Conservation (phyloP, 2,888 invertebrate species). For the Drosophila fungiperda region DNA sequence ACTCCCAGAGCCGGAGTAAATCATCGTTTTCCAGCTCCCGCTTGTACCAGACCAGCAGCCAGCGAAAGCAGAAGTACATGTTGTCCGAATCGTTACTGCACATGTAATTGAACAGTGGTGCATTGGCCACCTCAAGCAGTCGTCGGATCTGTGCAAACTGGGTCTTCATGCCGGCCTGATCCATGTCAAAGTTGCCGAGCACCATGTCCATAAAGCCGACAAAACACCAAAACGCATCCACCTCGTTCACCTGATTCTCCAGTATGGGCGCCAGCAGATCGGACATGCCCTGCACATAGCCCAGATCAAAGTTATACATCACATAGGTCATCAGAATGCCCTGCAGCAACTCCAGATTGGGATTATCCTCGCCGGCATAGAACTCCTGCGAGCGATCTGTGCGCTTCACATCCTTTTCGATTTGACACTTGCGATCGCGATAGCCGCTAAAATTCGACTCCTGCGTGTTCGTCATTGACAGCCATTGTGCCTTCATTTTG, state of each 20-base stretch:
- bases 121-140: slow-evolving; percentile 92
- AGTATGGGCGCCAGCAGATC: slow-evolving; percentile 97
- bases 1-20: slow-evolving; percentile 97
- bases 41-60: slow-evolving; percentile 98
- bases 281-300: slow-evolving; percentile 99
- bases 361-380: slow-evolving; percentile 97
- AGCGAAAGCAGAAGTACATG: slow-evolving; percentile 99
- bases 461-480: slow-evolving; percentile 93
- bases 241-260: slow-evolving; percentile 93
- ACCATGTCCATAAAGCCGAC: slow-evolving; percentile 98
- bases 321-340: slow-evolving; percentile 99
- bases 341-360: slow-evolving; percentile 92
- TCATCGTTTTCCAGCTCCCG: slow-evolving; percentile 95
- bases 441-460: slow-evolving; percentile 95
- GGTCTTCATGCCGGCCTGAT: slow-evolving; percentile 97
- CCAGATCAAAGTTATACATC: slow-evolving; percentile 99
- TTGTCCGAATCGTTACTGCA: slow-evolving; percentile 89
- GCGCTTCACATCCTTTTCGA: slow-evolving; percentile 98
- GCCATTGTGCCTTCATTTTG: slow-evolving; percentile 98
- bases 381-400: slow-evolving; percentile 96
- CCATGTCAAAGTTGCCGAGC: slow-evolving; percentile 97
- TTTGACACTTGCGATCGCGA: slow-evolving; percentile 95
- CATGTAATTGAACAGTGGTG: slow-evolving; percentile 93
- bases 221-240: slow-evolving; percentile 99
- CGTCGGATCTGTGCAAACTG: slow-evolving; percentile 94